Conservation (phyloP, 2,113 vertebrate genomes). For the Xiphorhynchus elegans region DNA sequence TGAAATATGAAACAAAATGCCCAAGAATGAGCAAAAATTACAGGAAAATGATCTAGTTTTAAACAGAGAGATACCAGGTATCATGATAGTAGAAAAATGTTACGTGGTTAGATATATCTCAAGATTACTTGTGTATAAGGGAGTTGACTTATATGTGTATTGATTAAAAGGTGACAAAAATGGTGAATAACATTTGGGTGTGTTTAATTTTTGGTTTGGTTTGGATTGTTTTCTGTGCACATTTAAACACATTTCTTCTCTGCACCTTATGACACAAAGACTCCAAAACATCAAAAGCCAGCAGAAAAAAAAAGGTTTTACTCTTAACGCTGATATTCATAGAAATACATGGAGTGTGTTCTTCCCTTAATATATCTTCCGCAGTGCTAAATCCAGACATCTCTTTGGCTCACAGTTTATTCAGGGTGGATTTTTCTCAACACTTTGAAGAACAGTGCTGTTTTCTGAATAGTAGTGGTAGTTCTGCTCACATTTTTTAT, state of each 20-base stretch:
- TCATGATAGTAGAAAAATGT: neutral
- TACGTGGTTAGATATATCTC: neutral
- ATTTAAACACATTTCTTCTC: neutral
- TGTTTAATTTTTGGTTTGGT: neutral
- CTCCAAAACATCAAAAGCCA: neutral
- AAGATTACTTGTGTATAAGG: neutral
- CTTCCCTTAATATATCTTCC: neutral
- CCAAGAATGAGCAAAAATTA: neutral
- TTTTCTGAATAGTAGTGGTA: neutral
- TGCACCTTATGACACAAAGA: neutral
- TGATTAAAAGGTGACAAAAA: neutral
- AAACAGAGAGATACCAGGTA: neutral
- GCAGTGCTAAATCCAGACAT: neutral
- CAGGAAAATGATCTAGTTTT: neutral
- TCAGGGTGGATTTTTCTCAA: neutral
- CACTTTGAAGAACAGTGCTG: neutral
- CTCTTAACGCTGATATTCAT: neutral
- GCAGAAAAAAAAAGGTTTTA: neutral
- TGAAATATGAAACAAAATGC: neutral
- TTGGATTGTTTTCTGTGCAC: neutral
- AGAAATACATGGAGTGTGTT: neutral
- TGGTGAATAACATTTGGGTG: neutral
- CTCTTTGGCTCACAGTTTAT: neutral
- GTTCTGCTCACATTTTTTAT: neutral
- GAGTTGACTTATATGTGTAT: neutral